Conservation (phyloP, 2,113 vertebrate species). For the Mungos mungo region DNA sequence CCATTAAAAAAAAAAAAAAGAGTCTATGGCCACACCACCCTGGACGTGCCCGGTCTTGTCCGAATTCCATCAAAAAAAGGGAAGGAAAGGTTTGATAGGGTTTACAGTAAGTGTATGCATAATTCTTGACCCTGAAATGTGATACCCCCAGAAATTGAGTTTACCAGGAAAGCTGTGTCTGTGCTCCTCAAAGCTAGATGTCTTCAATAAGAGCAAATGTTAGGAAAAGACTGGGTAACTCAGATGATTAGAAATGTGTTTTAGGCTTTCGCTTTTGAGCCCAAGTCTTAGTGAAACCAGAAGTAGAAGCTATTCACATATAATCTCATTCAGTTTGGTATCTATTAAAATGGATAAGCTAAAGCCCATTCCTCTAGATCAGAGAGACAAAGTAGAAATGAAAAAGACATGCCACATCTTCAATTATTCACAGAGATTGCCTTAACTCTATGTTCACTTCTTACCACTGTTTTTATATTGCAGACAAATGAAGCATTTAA, state of each 20-base stretch:
- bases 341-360: background rate
- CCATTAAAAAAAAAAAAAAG: background rate
- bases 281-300: background rate
- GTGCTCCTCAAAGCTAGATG: background rate
- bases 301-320: background rate
- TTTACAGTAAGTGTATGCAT: background rate
- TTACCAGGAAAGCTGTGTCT: background rate
- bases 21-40: too few species aligned
- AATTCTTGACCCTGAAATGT: background rate
- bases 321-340: background rate
- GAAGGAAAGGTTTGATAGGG: background rate
- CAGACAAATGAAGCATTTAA: background rate
- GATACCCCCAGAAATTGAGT: background rate
- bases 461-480: background rate
- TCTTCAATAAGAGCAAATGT: background rate
- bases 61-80: background rate
- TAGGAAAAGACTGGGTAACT: background rate
- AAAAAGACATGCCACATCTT: background rate
- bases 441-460: background rate
- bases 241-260: background rate
- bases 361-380: background rate
- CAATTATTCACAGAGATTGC: background rate
- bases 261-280: background rate
- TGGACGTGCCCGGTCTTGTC: too few species aligned
- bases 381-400: background rate